Evolutionary conservation across 2,797 vertebrate species (phyloP).

Genomic region (Gastrophryne carolinensis): DNA sequence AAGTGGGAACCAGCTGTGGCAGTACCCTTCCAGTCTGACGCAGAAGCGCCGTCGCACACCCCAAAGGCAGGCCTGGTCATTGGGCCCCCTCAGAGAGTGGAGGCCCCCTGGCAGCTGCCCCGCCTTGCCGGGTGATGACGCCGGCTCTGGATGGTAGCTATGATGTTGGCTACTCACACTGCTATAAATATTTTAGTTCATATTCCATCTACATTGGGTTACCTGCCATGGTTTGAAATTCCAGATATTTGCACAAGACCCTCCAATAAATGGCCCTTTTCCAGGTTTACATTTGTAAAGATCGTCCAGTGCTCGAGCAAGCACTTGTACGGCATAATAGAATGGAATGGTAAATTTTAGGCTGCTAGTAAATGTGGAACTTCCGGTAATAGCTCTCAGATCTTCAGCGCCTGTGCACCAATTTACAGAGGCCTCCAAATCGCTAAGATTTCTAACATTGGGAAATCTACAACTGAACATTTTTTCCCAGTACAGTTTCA

Average conservation of each 20-base stretch:
- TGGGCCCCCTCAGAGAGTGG: too few species aligned
- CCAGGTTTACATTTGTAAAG: conserved; percentile 1
- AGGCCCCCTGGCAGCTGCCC: too few species aligned
- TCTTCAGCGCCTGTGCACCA: conserved; percentile 36
- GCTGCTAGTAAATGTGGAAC: not conserved
- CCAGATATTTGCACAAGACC: conserved; percentile 9
- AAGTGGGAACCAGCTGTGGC: too few species aligned
- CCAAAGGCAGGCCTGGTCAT: too few species aligned
- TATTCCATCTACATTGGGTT: not conserved
- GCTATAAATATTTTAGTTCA: too few species aligned
- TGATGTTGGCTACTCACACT: too few species aligned
- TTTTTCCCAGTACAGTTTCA: conserved; percentile 26
- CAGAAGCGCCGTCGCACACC: too few species aligned
- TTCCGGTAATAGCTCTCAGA: not conserved
- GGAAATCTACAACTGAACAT: conserved; percentile 9
- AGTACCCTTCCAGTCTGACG: too few species aligned
- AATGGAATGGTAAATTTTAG: conserved; percentile 17
- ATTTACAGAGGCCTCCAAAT: not conserved
- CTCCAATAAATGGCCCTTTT: not conserved
- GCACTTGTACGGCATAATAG: conserved; percentile 8
- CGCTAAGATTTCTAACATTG: not conserved
- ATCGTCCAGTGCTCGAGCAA: conserved; percentile 29
- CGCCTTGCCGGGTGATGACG: too few species aligned
- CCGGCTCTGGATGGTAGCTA: too few species aligned
- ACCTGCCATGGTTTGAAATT: conserved; percentile 45